phyloP scores from a whole-genome alignment of 2,888 invertebrate species.

The Leucoma salicis region DNA sequence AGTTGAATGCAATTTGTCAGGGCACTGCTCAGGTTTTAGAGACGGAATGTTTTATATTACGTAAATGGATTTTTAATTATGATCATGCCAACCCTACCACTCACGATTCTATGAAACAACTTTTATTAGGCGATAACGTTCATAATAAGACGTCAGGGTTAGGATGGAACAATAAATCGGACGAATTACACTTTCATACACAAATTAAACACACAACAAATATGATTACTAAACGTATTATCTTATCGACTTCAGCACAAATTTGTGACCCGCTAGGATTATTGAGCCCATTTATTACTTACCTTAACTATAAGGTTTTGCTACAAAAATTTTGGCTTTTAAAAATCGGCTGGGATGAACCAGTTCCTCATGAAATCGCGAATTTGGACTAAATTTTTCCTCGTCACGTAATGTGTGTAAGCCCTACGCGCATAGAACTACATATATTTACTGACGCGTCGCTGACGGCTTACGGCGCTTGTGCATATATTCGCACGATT shows the following conservation, averaged over 20 bases:
- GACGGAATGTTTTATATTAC: background rate
- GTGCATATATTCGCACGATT: no score
- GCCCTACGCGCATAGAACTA: no score
- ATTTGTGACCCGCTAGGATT: background rate
- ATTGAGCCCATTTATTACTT: background rate
- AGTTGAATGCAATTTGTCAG: background rate
- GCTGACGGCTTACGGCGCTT: no score
- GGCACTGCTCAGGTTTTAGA: background rate
- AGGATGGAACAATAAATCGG: background rate
- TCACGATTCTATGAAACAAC: background rate
- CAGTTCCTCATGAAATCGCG: background rate
- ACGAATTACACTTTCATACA: background rate
- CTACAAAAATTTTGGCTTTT: background rate
- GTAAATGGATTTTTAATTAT: conserved; percentile 1
- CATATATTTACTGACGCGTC: no score
- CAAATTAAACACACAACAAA: background rate
- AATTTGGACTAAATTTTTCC: no score
- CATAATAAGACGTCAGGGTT: background rate
- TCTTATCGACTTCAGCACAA: background rate
- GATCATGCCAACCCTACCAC: background rate
- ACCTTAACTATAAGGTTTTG: background rate
- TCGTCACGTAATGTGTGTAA: no score
- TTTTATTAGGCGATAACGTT: background rate
- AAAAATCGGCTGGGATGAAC: background rate
- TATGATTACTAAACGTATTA: background rate